Evolutionary conservation across 2,888 invertebrate genomes (phyloP), one percentile per base, ranked within the genome.

Genomic region (Melolontha melolontha): DNA sequence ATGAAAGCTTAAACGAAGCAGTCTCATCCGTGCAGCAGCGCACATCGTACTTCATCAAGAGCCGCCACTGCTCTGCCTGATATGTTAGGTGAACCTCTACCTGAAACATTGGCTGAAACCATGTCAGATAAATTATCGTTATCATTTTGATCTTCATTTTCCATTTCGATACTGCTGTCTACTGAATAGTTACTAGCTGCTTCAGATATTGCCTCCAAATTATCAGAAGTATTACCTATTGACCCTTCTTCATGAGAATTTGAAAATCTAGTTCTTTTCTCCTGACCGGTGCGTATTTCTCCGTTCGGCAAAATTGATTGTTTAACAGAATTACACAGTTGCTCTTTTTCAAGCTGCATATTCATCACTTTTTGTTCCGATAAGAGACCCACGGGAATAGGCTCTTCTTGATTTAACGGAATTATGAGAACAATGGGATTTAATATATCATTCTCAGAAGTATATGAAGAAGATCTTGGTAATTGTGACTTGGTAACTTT

Each of bases 141-240:
- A 78, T 89, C 88, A 84, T 95, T 94, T 79, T 94, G 94, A 79
- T 95, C 94, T 1, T 92, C 91, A 79, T 91, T 91, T 81, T 95
- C 94, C 66, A 96, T 85, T 79, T 96, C 96, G 49, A 96, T 85
- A 49, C 94, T 94, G 67, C 96, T 96, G 5, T 95, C 95, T 63
- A 96, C 96, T 74, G 96, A 96, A 84, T 96, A 96, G 84, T 96
- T 96, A 65, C 96, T 96, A 0, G 97, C 96, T 0, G 96, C 97
- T 82, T 97, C 97, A 1, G 96, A 97, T 27, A 97, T 95, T 0
- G 94, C 97, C 83, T 97, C 97, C 74, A 96, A 85, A 84, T 96
- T 96, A 81, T 97, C 97, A 4, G 96, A 96, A 0, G 94, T 92
- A 79, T 95, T 96, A 11, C 95, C 95, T 66, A 94, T 90, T 0